phyloP scores from a whole-genome alignment of 2,113 vertebrate genomes.

The Anthoscopus minutus region DNA sequence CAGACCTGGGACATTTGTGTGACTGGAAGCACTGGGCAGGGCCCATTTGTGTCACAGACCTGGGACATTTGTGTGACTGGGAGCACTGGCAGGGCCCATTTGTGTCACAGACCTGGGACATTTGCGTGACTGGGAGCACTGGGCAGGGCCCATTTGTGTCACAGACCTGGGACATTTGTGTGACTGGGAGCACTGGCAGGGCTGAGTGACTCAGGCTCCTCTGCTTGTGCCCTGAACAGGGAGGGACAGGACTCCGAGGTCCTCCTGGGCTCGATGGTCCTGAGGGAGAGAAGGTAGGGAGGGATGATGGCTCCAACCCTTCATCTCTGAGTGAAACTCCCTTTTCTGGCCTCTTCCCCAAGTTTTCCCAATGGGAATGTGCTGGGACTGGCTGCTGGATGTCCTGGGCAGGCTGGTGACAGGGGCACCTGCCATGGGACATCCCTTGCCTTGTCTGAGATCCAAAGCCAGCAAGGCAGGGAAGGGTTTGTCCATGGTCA shows the following conservation, averaged over 20 bases:
- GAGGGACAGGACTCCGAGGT: conserved; percentile 64
- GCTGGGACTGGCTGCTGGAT: not conserved
- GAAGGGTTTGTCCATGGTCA: not conserved
- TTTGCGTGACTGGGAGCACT: not conserved
- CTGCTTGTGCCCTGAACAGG: conserved; percentile 20
- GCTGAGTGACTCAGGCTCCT: not conserved
- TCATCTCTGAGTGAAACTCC: not conserved
- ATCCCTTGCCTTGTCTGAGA: not conserved
- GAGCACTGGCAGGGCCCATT: not conserved
- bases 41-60: no score
- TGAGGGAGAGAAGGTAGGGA: conserved; percentile 74
- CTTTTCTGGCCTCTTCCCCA: not conserved
- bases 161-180: not conserved
- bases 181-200: not conserved
- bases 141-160: not conserved
- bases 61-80: not conserved
- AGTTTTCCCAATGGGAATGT: not conserved
- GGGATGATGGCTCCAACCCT: not conserved
- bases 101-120: not conserved
- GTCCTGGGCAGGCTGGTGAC: not conserved
- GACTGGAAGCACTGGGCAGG: not conserved
- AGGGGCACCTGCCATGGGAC: not conserved
- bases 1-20: not conserved
- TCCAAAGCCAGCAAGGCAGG: not conserved
- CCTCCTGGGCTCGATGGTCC: conserved; percentile 66